These are phyloP conservation scores for Aleiodes alternator DNA, from an alignment of 2,888 invertebrate genomes.

Conservation along the genomic window DNA sequence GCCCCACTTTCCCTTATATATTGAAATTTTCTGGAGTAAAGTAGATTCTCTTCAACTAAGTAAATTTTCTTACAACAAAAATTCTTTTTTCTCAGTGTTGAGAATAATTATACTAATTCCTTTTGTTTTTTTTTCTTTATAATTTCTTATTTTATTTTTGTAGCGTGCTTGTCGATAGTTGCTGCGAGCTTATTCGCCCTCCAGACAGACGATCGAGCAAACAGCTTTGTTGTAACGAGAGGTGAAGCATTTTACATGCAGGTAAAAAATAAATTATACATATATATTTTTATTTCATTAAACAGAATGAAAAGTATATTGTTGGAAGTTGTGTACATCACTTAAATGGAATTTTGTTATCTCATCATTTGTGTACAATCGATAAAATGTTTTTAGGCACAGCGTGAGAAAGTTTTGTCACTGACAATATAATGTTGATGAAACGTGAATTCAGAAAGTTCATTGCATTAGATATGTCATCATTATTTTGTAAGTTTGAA, in stretches of 20 bases:
- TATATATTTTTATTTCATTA: conserved; percentile 13
- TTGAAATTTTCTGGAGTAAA: no score
- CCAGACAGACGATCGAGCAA: conserved; percentile 87
- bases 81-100: no score
- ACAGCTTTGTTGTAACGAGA: conserved; percentile 85
- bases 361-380: neutral
- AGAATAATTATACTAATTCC: conserved; percentile 13
- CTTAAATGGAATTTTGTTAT: neutral
- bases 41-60: no score
- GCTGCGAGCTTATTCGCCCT: conserved; percentile 90
- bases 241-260: conserved; percentile 93
- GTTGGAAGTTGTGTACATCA: no score
- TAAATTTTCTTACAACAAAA: no score
- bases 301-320: neutral
- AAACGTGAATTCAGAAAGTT: neutral
- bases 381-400: neutral
- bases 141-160: conserved; percentile 65
- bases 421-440: neutral
- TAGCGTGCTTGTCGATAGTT: conserved; percentile 87
- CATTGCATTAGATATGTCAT: no score
- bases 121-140: conserved; percentile 68
- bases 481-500: no score
- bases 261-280: conserved; percentile 76
- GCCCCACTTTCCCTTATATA: no score
- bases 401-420: neutral